Base-by-base conservation (phyloP, 2,113 vertebrate species). In the Dermatemys mawii region DNA sequence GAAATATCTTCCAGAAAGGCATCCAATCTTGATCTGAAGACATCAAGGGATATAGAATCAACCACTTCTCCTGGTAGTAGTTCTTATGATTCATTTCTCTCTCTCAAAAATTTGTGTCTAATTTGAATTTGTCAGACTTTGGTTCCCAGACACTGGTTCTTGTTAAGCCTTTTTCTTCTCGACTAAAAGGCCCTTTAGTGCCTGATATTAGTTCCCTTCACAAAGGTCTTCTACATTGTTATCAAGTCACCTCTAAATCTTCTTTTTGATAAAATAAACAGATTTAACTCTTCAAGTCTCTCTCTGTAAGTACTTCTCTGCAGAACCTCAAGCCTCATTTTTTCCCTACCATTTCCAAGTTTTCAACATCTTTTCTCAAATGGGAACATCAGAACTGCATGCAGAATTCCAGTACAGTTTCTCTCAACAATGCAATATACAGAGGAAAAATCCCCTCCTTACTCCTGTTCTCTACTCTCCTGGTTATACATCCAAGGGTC, bases 321-420 rank as follows among this genome's bases (percentile, higher is more conserved):
- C 35, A 54, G 38, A 49, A 49, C 48, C 81, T 82, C n/a, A 89
- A 4, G 6, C 86, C 19, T n/a, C 88, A 90, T 93, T 78, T 11
- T 29, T 91, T 21, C 70, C 86, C 21, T 86, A n/a, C 3, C 44
- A 8, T 78, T 24, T 93, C 38, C 24, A 48, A 32, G 57, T 94
- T 94, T 90, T 78, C 85, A 67, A 38, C 32, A 11, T 35, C 13
- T 21, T 84, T 96, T 80, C 82, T 80, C 87, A 93, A 86, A 84
- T 13, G 7, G 10, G 29, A 0, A 0, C 81, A n/a, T 21, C 57
- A 87, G 14, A 87, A 90, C 35, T 90, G 24, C 12, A 27, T 13
- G 17, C 24, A 14, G 38, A 63, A 82, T 86, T n/a, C 55, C 87
- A 86, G 46, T 81, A 53, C 1, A 53, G 21, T 53, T 22, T 53